phyloP scores from a whole-genome alignment of 2,888 invertebrate species.

The Strigamia crassipes region DNA sequence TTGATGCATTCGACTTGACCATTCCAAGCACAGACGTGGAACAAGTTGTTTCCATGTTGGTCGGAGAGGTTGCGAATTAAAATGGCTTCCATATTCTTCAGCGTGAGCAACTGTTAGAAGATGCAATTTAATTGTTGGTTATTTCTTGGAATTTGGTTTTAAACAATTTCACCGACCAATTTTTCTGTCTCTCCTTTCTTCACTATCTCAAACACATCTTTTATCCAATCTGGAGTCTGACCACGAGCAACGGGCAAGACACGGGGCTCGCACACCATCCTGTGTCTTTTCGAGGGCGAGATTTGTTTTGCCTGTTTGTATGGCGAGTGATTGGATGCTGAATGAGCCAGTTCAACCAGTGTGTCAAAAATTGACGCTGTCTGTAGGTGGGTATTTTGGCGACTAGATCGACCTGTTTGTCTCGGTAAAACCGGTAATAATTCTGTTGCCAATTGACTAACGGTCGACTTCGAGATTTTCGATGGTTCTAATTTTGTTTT shows the following conservation, averaged over 20 bases:
- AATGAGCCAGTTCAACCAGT: constrained; percentile 55
- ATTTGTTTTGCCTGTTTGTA: constrained; percentile 48
- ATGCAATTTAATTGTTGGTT: too few species aligned
- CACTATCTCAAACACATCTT: constrained; percentile 58
- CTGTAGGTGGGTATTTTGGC: constrained; percentile 47
- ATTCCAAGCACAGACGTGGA: constrained; percentile 57
- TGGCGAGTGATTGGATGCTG: constrained; percentile 51
- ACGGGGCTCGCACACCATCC: background rate
- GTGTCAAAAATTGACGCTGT: constrained; percentile 57
- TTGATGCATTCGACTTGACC: constrained; percentile 57
- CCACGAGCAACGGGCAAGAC: constrained; percentile 49
- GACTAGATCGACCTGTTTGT: background rate
- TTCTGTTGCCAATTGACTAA: background rate
- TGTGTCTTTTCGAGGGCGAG: background rate
- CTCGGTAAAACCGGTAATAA: background rate
- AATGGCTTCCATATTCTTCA: constrained; percentile 57
- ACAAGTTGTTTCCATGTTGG: constrained; percentile 58
- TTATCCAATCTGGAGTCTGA: constrained; percentile 59
- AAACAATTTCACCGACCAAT: constrained; percentile 55
- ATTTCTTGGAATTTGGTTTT: too few species aligned
- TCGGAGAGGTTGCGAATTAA: constrained; percentile 59
- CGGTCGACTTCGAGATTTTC: background rate
- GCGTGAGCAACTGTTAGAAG: constrained; percentile 47
- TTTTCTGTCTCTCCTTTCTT: constrained; percentile 56
- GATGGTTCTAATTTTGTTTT: background rate